Evolutionary conservation across 1,140 invertebrate species (phyloP).

Genomic region (Asbolus verrucosus): DNA sequence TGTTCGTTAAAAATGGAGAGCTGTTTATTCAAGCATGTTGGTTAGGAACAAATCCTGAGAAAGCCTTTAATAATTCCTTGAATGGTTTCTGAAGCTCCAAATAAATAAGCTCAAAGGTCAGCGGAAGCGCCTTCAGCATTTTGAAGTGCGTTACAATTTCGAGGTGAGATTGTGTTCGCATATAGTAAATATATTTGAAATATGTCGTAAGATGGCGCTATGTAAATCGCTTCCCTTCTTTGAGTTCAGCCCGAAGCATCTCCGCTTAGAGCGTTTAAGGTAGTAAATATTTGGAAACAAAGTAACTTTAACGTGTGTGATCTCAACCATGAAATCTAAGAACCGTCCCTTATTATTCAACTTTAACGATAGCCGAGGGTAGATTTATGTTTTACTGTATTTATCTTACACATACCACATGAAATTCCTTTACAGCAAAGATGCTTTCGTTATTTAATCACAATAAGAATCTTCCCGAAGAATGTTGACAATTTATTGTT

Average conservation of each 20-base stretch:
- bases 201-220: conserved; percentile 26
- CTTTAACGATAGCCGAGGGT: conserved; percentile 44
- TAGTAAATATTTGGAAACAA: conserved; percentile 47
- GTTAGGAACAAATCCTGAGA: too few relatives aligned
- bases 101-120: conserved; percentile 8
- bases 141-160: neutral
- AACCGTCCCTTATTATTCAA: conserved; percentile 45
- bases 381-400: conserved; percentile 36
- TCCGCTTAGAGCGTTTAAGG: conserved; percentile 40
- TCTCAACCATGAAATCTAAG: conserved; percentile 44
- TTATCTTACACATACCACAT: conserved; percentile 39
- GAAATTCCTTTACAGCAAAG: conserved; percentile 25
- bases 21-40: neutral
- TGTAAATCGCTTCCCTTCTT: conserved; percentile 25
- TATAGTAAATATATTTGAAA: conserved; percentile 25
- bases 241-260: conserved; percentile 24
- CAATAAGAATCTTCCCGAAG: conserved; percentile 18
- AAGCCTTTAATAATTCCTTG: too few relatives aligned
- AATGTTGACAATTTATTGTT: conserved; percentile 4
- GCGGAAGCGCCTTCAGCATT: neutral
- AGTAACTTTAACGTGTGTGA: conserved; percentile 47
- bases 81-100: neutral
- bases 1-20: neutral
- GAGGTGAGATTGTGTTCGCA: conserved; percentile 3
- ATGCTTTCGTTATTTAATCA: conserved; percentile 23